Conservation (phyloP, 2,797 vertebrate species). For the Urosaurus nigricauda region DNA sequence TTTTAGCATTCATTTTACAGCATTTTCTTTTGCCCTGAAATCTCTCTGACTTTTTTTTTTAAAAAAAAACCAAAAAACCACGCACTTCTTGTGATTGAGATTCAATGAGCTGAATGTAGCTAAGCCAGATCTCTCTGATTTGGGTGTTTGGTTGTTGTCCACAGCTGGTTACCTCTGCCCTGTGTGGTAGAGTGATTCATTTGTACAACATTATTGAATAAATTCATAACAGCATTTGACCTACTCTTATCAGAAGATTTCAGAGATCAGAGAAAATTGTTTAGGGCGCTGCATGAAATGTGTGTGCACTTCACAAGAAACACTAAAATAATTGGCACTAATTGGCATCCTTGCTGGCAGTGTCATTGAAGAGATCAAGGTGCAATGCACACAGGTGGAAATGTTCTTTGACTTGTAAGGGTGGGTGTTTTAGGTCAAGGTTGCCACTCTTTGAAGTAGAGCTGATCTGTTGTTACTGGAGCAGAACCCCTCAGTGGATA, state of each 20-base stretch:
- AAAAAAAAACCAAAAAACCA: no score
- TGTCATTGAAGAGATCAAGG: conserved; percentile 31
- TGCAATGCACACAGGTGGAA: not conserved
- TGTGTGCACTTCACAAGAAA: conserved; percentile 16
- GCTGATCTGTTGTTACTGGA: not conserved
- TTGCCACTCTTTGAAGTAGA: not conserved
- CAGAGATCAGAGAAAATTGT: conserved; percentile 31
- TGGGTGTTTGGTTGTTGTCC: not conserved
- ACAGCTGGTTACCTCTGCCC: not conserved
- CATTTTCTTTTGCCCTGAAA: not conserved
- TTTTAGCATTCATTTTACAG: not conserved
- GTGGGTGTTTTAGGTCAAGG: conserved; percentile 23
- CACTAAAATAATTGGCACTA: not conserved
- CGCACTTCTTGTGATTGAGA: not conserved
- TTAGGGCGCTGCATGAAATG: not conserved
- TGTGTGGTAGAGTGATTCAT: not conserved
- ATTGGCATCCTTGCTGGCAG: conserved; percentile 5
- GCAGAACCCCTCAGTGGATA: not conserved
- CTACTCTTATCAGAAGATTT: conserved; percentile 22
- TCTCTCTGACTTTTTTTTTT: not conserved
- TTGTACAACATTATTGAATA: not conserved
- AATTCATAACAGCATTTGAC: not conserved
- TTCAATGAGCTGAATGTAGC: not conserved
- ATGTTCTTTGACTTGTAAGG: conserved; percentile 15
- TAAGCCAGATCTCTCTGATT: not conserved